A percentile compares a stretch with the other conserved stretches of the same genome.
phyloP scores from a whole-genome alignment of 2,888 invertebrate species.

The Coenonympha glycerion region DNA sequence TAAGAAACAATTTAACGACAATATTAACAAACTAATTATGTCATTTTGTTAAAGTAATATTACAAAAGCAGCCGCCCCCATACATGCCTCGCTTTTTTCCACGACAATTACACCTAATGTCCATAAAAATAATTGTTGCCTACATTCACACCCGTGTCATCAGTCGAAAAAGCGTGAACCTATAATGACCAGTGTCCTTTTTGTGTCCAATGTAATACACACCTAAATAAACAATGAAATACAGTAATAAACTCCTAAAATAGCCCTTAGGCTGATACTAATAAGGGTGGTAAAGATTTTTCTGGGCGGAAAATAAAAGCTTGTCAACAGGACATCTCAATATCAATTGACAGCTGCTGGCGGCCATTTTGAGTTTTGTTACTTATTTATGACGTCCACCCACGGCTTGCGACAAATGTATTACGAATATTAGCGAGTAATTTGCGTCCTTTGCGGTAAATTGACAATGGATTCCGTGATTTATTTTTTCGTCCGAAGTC shows the following conservation, averaged over 20 bases:
- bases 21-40: conserved; percentile 1
- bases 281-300: conserved; percentile 20
- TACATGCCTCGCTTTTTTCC: conserved; percentile 57
- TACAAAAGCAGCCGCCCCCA: conserved; percentile 36
- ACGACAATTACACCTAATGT: conserved; percentile 60
- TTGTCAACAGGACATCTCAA: conserved; percentile 53
- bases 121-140: conserved; percentile 66
- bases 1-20: not conserved
- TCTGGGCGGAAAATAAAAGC: conserved; percentile 14
- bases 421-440: conserved; percentile 46
- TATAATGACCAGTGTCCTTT: conserved; percentile 56
- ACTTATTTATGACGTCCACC: conserved; percentile 53
- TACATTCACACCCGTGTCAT: conserved; percentile 58
- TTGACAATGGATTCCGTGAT: conserved; percentile 24
- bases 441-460: conserved; percentile 37
- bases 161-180: conserved; percentile 48
- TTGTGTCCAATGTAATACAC: conserved; percentile 28
- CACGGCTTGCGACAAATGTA: conserved; percentile 37
- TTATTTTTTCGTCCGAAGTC: conserved; percentile 10
- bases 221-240: not conserved
- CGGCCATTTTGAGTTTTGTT: conserved; percentile 49
- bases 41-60: not conserved
- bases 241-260: conserved; percentile 24
- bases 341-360: conserved; percentile 66
- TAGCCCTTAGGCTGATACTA: conserved; percentile 1